phyloP scores from a whole-genome alignment of 1,140 invertebrate species.

The Monochamus saltuarius region DNA sequence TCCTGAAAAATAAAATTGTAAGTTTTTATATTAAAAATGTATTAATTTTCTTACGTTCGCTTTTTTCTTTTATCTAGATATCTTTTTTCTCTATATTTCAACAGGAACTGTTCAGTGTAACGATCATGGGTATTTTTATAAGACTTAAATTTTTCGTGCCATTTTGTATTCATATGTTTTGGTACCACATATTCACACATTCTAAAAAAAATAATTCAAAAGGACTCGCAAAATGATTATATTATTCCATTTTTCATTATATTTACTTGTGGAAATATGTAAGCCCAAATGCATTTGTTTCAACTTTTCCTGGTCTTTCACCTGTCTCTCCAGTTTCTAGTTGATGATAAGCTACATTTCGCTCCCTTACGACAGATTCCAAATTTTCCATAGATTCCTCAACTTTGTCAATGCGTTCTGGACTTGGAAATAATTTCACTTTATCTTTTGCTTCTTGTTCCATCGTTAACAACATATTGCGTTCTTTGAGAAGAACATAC shows the following conservation, averaged over 20 bases:
- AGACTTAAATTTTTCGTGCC: constrained; percentile 56
- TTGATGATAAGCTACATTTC: constrained; percentile 86
- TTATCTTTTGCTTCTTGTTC: constrained; percentile 76
- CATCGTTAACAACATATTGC: constrained; percentile 97
- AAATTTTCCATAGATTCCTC: constrained; percentile 95
- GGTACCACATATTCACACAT: constrained; percentile 59
- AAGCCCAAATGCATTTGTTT: constrained; percentile 63
- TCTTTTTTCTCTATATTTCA: constrained; percentile 66
- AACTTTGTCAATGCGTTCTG: constrained; percentile 94
- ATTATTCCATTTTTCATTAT: constrained; percentile 6
- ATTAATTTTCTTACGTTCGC: constrained; percentile 12
- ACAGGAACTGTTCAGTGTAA: constrained; percentile 65
- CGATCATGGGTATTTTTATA: constrained; percentile 46
- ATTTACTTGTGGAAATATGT: constrained; percentile 52
- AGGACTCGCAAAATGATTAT: constrained; percentile 10
- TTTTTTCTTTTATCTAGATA: constrained; percentile 57
- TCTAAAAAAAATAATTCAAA: constrained; percentile 42
- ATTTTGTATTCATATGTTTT: constrained; percentile 61
- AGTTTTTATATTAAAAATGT: constrained; percentile 18
- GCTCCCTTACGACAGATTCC: constrained; percentile 86
- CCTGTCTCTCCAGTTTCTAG: constrained; percentile 89
- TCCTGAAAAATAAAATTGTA: constrained; percentile 54
- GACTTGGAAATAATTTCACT: constrained; percentile 81
- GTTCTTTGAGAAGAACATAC: constrained; percentile 92
- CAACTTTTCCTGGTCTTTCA: constrained; percentile 65